phyloP scores from a whole-genome alignment of 1,140 invertebrate species.

The Cotesia vestalis region DNA sequence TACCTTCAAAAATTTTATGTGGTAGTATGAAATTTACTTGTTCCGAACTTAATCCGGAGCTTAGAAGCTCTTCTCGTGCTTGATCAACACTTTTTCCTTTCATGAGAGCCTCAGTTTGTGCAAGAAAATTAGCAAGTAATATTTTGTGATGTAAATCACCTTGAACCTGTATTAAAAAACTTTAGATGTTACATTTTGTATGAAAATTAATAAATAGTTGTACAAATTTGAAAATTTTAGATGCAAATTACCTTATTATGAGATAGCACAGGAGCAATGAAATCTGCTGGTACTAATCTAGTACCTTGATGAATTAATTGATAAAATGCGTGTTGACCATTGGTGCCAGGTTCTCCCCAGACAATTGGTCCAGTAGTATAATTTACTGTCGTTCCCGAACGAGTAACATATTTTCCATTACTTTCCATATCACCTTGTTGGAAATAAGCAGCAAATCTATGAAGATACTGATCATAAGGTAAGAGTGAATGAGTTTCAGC shows the following conservation, averaged over 20 bases:
- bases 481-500: conserved; percentile 95
- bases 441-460: conserved; percentile 98
- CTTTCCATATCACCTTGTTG: conserved; percentile 99
- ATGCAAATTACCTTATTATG: conserved; percentile 86
- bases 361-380: conserved; percentile 84
- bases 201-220: neutral
- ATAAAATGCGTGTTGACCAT: conserved; percentile 99
- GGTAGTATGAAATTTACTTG: conserved; percentile 85
- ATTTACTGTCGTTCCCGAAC: conserved; percentile 77
- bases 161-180: conserved; percentile 53
- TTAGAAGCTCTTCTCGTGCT: conserved; percentile 78
- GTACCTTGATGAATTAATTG: conserved; percentile 94
- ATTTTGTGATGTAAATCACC: conserved; percentile 80
- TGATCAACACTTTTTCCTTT: conserved; percentile 85
- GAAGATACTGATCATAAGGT: conserved; percentile 98
- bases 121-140: conserved; percentile 95
- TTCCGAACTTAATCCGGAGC: conserved; percentile 75
- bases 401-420: conserved; percentile 96
- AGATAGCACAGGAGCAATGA: conserved; percentile 92
- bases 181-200: neutral
- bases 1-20: conserved; percentile 97
- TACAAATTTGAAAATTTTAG: conserved; percentile 53
- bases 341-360: conserved; percentile 96
- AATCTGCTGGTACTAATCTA: conserved; percentile 94
- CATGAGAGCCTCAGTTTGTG: conserved; percentile 98